Evolutionary conservation across 2,113 vertebrate species (phyloP).

Genomic region (Octodon degus): DNA sequence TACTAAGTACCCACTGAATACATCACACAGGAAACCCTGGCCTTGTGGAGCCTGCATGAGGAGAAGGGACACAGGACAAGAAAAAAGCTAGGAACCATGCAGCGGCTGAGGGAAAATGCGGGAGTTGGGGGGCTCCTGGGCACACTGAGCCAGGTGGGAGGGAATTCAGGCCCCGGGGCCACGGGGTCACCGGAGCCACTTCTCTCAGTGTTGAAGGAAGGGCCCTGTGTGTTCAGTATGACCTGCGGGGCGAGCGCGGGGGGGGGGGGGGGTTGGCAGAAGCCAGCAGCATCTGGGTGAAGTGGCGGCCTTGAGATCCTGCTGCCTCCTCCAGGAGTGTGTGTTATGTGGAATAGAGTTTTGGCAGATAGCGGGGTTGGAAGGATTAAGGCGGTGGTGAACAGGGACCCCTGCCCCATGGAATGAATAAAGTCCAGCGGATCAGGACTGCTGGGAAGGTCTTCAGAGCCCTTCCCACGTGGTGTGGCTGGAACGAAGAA

Average conservation of each 20-base stretch:
- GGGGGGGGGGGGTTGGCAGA: background rate
- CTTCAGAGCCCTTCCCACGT: background rate
- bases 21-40: background rate
- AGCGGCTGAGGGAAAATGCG: too few relatives aligned
- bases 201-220: background rate
- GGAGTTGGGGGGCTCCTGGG: background rate
- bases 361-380: background rate
- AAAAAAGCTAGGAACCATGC: background rate
- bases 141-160: background rate
- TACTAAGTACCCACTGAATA: background rate
- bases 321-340: background rate
- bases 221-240: fast-evolving
- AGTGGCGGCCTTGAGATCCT: background rate
- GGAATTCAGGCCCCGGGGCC: background rate
- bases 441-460: background rate
- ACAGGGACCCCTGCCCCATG: background rate
- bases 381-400: background rate
- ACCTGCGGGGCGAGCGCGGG: background rate
- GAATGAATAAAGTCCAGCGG: background rate
- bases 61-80: background rate
- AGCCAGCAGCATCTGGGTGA: fast-evolving
- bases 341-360: background rate
- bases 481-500: background rate
- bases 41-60: background rate
- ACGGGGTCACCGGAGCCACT: background rate